Conservation (phyloP, 2,888 invertebrate genomes). For the Metellina segmentata region DNA sequence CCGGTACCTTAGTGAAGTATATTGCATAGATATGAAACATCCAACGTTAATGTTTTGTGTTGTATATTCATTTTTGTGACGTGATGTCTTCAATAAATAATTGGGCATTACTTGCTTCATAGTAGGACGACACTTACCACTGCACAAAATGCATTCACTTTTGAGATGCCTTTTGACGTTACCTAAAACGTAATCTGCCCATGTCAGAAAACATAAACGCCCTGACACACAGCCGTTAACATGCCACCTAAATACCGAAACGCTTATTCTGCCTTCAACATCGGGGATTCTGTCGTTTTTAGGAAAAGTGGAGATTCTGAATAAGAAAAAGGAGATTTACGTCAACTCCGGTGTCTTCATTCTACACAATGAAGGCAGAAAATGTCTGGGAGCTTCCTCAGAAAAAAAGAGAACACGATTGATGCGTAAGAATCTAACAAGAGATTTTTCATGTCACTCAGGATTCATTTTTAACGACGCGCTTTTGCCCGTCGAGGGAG, state of each 20-base stretch:
- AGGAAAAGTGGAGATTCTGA: background rate
- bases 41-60: no score
- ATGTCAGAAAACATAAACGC: background rate
- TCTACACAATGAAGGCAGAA: background rate
- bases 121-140: no score
- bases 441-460: slow-evolving; percentile 46
- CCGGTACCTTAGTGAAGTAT: no score
- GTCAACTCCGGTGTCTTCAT: background rate
- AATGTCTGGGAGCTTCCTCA: background rate
- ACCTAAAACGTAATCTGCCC: no score
- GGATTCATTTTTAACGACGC: slow-evolving; percentile 49
- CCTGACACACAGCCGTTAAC: background rate
- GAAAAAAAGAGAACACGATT: slow-evolving; percentile 12
- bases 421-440: slow-evolving; percentile 38
- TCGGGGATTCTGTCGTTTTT: background rate
- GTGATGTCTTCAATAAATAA: no score
- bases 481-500: slow-evolving; percentile 5
- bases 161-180: no score
- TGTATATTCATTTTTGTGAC: no score
- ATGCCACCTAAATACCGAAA: background rate
- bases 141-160: no score
- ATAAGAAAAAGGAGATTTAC: slow-evolving; percentile 11
- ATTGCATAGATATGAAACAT: no score
- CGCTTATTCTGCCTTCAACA: background rate
- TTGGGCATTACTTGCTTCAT: no score